phyloP scores from a whole-genome alignment of 2,888 invertebrate genomes.

The Rhamnusium bicolor region DNA sequence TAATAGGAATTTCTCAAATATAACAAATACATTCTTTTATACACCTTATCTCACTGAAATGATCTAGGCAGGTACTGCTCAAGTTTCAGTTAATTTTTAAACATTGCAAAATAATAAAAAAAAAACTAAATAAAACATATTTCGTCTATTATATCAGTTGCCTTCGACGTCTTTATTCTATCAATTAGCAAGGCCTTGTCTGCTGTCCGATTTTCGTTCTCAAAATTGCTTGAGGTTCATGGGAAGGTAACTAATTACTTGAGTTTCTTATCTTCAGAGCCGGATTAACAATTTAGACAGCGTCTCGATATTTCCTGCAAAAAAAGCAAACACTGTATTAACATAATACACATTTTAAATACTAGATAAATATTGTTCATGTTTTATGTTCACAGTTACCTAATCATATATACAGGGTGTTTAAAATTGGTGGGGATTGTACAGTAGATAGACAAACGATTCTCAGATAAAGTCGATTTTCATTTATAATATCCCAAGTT shows the following conservation, averaged over 20 bases:
- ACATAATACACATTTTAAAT: background rate
- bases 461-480: no score
- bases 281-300: background rate
- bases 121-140: constrained; percentile 7
- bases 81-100: constrained; percentile 8
- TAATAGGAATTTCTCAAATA: constrained; percentile 1
- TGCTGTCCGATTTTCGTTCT: constrained; percentile 5
- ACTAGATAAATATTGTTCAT: background rate
- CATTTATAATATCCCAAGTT: no score
- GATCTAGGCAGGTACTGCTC: background rate
- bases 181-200: constrained; percentile 26
- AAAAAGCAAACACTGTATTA: background rate
- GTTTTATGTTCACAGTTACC: background rate
- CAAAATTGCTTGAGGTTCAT: constrained; percentile 20
- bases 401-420: no score
- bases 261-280: constrained; percentile 1
- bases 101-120: constrained; percentile 23
- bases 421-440: no score
- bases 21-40: constrained; percentile 4
- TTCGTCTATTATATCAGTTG: background rate
- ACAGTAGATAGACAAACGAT: no score
- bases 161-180: constrained; percentile 15
- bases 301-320: background rate
- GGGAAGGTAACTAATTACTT: constrained; percentile 6
- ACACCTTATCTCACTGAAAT: background rate